These are phyloP conservation scores for Callimico goeldii DNA, from an alignment of 2,797 vertebrate genomes.

Conservation along the genomic window DNA sequence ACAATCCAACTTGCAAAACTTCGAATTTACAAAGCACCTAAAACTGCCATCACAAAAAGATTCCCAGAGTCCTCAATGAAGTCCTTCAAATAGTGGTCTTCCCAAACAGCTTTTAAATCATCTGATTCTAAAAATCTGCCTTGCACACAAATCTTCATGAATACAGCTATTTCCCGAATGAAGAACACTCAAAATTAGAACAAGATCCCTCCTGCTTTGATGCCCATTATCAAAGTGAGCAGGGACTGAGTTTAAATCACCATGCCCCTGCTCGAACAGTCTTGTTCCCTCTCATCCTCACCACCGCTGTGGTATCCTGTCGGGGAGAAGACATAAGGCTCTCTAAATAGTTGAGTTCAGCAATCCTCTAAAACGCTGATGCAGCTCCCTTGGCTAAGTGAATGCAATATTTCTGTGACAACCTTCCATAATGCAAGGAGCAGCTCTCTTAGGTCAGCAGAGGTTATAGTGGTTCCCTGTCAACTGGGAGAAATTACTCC, in stretches of 20 bases:
- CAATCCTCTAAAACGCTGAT: constrained; percentile 73
- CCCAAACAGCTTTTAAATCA: constrained; percentile 17
- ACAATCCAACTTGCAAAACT: constrained; percentile 22
- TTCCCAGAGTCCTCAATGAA: neutral
- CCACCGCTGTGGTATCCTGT: neutral
- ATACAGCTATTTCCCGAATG: neutral
- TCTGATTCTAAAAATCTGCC: constrained; percentile 15
- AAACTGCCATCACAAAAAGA: constrained; percentile 1
- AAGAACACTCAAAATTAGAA: neutral
- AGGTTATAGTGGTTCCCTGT: constrained; percentile 60
- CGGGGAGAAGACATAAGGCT: constrained; percentile 58
- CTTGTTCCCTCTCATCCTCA: constrained; percentile 29
- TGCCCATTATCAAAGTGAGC: neutral
- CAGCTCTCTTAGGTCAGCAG: constrained; percentile 68
- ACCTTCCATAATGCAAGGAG: constrained; percentile 69
- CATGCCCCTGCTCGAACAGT: neutral
- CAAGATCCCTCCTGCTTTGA: constrained; percentile 11
- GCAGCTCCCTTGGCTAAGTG: constrained; percentile 72
- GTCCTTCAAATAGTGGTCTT: constrained; percentile 18
- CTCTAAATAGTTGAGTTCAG: constrained; percentile 65
- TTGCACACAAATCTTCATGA: constrained; percentile 34
- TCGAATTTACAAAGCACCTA: neutral
- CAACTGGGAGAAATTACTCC: constrained; percentile 60
- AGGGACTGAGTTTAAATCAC: constrained; percentile 61
- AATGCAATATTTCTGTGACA: constrained; percentile 72